Conservation (phyloP, 2,888 invertebrate genomes). For the Dryobota labecula region DNA sequence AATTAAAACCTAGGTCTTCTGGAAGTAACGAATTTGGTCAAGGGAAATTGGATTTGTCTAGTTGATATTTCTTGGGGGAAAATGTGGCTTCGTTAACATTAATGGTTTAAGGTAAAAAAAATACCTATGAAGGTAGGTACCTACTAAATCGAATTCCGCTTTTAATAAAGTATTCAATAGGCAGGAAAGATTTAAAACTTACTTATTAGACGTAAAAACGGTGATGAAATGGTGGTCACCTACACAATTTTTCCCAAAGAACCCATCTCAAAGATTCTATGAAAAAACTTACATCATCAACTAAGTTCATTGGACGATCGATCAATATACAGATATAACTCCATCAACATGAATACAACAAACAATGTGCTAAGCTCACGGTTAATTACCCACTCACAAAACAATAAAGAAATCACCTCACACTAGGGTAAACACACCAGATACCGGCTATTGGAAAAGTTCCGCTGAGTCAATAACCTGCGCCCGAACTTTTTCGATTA, state of each 20-base stretch:
- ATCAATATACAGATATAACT: background rate
- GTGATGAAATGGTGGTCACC: no score
- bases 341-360: constrained; percentile 2
- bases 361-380: constrained; percentile 37
- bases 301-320: no score
- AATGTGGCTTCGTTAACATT: no score
- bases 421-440: constrained; percentile 63
- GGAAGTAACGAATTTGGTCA: constrained; percentile 50
- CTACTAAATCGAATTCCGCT: no score
- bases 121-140: no score
- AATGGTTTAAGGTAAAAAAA: no score
- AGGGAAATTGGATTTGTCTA: constrained; percentile 56
- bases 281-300: background rate
- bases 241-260: background rate
- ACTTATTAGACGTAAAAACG: no score
- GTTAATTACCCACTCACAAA: constrained; percentile 63
- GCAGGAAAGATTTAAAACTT: background rate
- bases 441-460: constrained; percentile 76
- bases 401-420: constrained; percentile 66
- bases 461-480: constrained; percentile 76
- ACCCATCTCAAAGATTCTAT: background rate
- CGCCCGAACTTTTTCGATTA: constrained; percentile 77
- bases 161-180: background rate
- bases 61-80: constrained; percentile 1
- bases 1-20: constrained; percentile 76